Evolutionary conservation across 2,113 vertebrate genomes (phyloP).

Genomic region (Sceloporus tristichus): DNA sequence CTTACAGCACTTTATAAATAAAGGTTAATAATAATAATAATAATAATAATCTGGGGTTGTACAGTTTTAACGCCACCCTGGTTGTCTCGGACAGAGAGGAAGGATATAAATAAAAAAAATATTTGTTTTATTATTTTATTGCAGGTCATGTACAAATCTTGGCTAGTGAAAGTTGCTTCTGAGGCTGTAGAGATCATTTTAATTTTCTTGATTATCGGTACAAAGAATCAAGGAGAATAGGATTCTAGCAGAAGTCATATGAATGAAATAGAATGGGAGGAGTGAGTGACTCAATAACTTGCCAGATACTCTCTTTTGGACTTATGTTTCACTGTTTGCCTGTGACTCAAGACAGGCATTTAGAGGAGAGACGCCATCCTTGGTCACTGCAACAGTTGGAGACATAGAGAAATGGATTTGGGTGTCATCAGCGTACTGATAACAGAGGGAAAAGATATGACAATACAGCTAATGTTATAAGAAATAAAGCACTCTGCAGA

Average conservation of each 20-base stretch:
- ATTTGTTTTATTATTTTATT: not conserved
- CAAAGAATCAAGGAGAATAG: not conserved
- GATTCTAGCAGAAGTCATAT: not conserved
- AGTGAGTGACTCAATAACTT: not conserved
- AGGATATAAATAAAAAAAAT: too few species aligned
- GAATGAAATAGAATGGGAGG: not conserved
- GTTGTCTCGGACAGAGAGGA: too few species aligned
- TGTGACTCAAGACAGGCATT: too few species aligned
- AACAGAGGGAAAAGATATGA: too few species aligned
- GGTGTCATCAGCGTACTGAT: too few species aligned
- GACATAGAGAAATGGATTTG: too few species aligned
- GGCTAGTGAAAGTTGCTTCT: not conserved
- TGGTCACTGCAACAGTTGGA: too few species aligned
- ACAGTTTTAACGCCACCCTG: too few species aligned
- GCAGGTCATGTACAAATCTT: not conserved
- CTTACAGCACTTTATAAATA: too few species aligned
- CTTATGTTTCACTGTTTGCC: not conserved
- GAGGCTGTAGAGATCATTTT: not conserved
- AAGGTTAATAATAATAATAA: too few species aligned
- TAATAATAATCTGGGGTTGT: too few species aligned
- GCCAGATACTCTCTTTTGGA: not conserved
- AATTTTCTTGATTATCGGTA: not conserved
- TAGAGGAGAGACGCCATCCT: too few species aligned
- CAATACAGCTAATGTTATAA: not conserved
- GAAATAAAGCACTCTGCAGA: not conserved